Evolutionary conservation across 2,797 vertebrate genomes (phyloP).

Genomic region (Pseudochirops corinnae): DNA sequence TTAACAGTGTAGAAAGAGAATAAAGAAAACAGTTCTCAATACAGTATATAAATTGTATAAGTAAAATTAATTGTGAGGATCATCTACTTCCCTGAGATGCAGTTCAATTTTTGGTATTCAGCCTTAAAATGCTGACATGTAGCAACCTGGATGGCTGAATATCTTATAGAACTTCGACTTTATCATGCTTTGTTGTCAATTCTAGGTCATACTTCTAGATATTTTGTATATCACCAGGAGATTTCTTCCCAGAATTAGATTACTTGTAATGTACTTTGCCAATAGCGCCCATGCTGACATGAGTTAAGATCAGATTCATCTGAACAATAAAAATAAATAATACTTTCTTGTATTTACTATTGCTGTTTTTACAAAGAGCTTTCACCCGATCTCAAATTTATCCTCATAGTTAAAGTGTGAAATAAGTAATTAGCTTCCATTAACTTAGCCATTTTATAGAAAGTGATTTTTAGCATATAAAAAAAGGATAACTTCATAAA

Average conservation of each 20-base stretch:
- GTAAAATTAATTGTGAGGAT: not conserved
- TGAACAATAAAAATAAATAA: conserved; percentile 3
- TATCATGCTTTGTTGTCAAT: conserved; percentile 26
- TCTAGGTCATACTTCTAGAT: not conserved
- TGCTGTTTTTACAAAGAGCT: not conserved
- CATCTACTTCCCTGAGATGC: not conserved
- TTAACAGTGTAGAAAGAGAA: not conserved
- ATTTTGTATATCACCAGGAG: not conserved
- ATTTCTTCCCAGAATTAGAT: not conserved
- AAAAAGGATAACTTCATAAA: not conserved
- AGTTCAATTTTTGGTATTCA: conserved; percentile 4
- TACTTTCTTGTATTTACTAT: not conserved
- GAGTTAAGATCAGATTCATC: not conserved
- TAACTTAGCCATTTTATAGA: not conserved
- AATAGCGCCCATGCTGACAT: not conserved
- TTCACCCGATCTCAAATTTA: not conserved
- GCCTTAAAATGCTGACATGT: not conserved
- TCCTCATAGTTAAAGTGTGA: not conserved
- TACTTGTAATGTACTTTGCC: not conserved
- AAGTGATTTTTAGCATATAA: not conserved
- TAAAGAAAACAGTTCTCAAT: not conserved
- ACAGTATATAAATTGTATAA: not conserved
- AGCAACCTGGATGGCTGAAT: not conserved
- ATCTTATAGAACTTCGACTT: not conserved
- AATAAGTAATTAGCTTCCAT: not conserved